Evolutionary conservation across 2,888 invertebrate species (phyloP).

Genomic region (Pyrrhia umbra): DNA sequence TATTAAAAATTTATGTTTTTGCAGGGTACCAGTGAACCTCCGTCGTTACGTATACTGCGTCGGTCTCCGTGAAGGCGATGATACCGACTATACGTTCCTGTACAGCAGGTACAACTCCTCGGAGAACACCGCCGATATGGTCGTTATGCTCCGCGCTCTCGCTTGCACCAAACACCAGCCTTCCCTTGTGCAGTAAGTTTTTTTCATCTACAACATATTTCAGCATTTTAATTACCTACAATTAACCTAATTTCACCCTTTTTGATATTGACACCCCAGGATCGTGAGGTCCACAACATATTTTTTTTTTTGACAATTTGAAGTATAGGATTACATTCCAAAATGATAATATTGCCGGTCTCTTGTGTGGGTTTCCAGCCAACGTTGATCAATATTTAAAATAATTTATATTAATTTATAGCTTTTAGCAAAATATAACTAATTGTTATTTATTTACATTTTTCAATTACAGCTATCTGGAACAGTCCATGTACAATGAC

Average conservation of each 20-base stretch:
- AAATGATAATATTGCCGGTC: too few relatives aligned
- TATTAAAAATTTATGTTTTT: too few relatives aligned
- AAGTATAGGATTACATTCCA: too few relatives aligned
- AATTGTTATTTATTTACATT: neutral
- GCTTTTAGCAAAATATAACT: too few relatives aligned
- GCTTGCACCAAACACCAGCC: constrained; percentile 77
- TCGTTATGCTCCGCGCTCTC: constrained; percentile 89
- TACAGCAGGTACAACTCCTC: constrained; percentile 90
- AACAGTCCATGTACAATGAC: constrained; percentile 80
- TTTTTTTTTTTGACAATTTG: too few relatives aligned
- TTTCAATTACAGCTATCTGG: constrained; percentile 84
- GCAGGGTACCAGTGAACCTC: constrained; percentile 90
- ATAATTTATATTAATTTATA: too few relatives aligned
- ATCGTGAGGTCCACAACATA: too few relatives aligned
- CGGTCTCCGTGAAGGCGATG: constrained; percentile 90
- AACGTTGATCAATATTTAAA: too few relatives aligned
- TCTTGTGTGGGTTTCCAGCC: too few relatives aligned
- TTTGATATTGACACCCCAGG: neutral
- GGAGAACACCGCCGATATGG: constrained; percentile 91
- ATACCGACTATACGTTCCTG: constrained; percentile 91
- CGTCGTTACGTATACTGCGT: constrained; percentile 92
- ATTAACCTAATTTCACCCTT: neutral
- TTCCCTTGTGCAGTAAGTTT: constrained; percentile 74
- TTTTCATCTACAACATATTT: neutral
- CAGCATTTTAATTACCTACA: neutral